These are phyloP conservation scores for Sebastes nivosus DNA, from an alignment of 2,797 vertebrate genomes.

Conservation along the genomic window DNA sequence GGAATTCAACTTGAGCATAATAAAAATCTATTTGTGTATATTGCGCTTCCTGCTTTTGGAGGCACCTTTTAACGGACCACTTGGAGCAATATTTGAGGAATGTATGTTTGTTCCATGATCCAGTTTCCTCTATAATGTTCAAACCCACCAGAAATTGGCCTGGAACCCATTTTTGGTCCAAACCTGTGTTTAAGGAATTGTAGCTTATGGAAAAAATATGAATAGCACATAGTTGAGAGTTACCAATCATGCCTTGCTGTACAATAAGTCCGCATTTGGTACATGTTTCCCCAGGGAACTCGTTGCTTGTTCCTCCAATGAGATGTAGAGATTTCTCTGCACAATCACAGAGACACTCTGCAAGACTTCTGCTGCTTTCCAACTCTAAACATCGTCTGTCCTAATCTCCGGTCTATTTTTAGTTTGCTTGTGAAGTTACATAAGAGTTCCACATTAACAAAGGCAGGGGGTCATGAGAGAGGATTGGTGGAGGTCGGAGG, in stretches of 20 bases:
- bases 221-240: conserved; percentile 3
- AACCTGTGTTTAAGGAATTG: conserved; percentile 32
- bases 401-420: conserved; percentile 70
- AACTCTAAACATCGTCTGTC: conserved; percentile 58
- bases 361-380: conserved; percentile 44
- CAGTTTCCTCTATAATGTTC: conserved; percentile 34
- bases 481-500: conserved; percentile 33
- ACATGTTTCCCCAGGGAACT: conserved; percentile 45
- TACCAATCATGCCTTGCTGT: conserved; percentile 1
- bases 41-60: conserved; percentile 45
- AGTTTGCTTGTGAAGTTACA: conserved; percentile 62
- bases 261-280: conserved; percentile 10
- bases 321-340: conserved; percentile 45
- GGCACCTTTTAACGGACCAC: conserved; percentile 41
- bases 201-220: conserved; percentile 28
- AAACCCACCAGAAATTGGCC: conserved; percentile 35
- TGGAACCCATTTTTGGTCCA: not conserved
- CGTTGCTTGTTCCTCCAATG: conserved; percentile 18
- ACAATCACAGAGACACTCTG: conserved; percentile 41
- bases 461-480: conserved; percentile 65
- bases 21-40: conserved; percentile 64
- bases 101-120: conserved; percentile 38
- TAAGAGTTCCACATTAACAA: conserved; percentile 67
- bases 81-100: conserved; percentile 43
- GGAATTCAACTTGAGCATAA: conserved; percentile 60